Evolutionary conservation across 2,797 vertebrate genomes (phyloP), one percentile per base, ranked within the genome.

Genomic region (Enteromius unitaeniatus): DNA sequence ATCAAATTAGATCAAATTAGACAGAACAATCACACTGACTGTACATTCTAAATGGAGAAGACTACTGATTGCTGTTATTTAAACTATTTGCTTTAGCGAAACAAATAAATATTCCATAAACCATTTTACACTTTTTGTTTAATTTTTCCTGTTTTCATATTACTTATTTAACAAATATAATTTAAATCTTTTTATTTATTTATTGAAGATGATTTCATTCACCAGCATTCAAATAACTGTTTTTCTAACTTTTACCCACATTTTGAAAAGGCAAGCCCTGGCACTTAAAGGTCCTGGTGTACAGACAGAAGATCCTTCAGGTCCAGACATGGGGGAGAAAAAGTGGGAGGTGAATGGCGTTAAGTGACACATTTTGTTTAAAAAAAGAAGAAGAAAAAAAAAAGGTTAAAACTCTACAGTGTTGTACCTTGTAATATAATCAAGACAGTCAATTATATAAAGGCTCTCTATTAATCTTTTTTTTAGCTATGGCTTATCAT

Each of bases 381-480:
- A 47, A 47, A 47, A 47, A 42, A 42, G 34, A 37, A 34, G 31
- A 34, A 34, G 37, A 40, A 40, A 9, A 40, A 40, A 40, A 42
- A 42, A 45, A 45, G 42, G 42, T 45, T 45, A 67, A 75, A 37
- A 55, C 19, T n/a, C 51, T 11, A 42, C 5, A 19, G 28, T n/a
- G 34, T 26, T 60, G 8, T 60, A 42, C 7, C n/a, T 8, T 76
- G 34, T 17, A 42, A 15, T 42, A 42, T 26, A 40, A 76, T 58
- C 13, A 40, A 40, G 51, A 55, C 31, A 40, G 51, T 60, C 21
- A 76, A 37, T 17, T n/a, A 34, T 70, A 45, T 34, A 68, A 34
- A 45, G 80, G 84, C 86, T 76, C 74, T 53, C 31, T 79, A 3
- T 53, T n/a, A 28, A 5, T 19, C 51, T n/a, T 21, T 60, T 1